phyloP scores from a whole-genome alignment of 2,113 vertebrate species.

The Tupaia chinensis region DNA sequence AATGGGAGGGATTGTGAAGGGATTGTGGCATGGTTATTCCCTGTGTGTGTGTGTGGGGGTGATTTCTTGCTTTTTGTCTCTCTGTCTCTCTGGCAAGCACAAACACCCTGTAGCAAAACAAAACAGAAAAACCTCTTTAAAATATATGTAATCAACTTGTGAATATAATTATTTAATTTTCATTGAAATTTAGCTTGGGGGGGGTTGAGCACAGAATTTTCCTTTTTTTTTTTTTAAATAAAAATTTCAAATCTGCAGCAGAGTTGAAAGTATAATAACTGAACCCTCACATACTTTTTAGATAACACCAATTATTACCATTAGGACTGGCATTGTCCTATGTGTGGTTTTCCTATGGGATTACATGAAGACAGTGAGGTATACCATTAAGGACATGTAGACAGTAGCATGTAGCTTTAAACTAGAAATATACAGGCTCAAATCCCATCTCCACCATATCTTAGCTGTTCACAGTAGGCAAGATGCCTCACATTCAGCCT shows the following conservation, averaged over 20 bases:
- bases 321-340: background rate
- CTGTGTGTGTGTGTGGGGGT: too few species aligned
- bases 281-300: background rate
- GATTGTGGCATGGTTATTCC: too few species aligned
- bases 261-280: background rate
- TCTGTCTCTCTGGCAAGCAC: too few species aligned
- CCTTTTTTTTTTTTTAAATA: background rate
- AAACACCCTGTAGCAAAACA: too few species aligned
- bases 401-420: background rate
- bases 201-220: background rate
- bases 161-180: background rate
- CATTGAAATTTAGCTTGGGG: background rate
- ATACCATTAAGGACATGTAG: background rate
- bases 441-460: background rate
- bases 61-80: too few species aligned
- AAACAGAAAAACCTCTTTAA: too few species aligned
- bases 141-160: background rate
- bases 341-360: background rate
- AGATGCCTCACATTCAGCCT: accelerated
- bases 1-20: too few species aligned
- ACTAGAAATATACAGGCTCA: background rate
- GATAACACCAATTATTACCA: background rate
- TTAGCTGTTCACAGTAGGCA: too few species aligned
- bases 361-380: background rate
- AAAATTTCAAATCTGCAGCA: background rate